These are phyloP conservation scores for pig (Sus scrofa) DNA, from an alignment of 2,113 vertebrate genomes.

Conservation along the genomic window DNA sequence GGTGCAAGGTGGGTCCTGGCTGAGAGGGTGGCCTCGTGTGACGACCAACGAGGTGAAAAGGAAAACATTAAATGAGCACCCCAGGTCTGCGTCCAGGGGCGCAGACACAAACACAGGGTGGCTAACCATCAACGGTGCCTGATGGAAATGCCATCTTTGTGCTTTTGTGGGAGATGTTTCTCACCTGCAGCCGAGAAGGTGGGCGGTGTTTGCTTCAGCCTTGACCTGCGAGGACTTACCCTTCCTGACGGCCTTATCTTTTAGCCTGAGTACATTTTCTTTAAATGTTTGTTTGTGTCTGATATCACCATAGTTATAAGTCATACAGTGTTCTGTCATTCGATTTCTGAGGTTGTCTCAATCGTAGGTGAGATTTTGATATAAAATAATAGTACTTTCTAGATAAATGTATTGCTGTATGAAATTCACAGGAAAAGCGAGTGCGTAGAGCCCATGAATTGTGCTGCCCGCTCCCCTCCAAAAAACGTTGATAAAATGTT, in stretches of 20 bases:
- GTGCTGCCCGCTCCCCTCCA: background rate
- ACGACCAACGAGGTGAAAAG: background rate
- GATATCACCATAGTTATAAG: background rate
- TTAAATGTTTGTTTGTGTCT: background rate
- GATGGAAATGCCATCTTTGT: background rate
- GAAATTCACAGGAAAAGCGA: background rate
- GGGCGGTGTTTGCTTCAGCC: background rate
- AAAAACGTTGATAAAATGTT: background rate
- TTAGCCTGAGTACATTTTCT: background rate
- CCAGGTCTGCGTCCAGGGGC: background rate
- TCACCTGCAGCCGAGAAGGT: background rate
- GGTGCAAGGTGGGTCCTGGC: background rate
- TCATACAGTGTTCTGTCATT: background rate
- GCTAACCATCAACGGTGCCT: background rate
- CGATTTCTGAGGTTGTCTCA: background rate
- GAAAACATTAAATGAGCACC: background rate
- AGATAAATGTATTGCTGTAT: background rate
- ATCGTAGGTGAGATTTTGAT: background rate
- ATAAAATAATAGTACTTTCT: slow-evolving; percentile 29
- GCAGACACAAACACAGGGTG: background rate
- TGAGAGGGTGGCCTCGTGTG: background rate
- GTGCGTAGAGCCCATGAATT: background rate
- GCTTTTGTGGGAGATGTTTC: background rate
- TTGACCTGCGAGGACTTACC: background rate
- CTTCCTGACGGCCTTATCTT: background rate